Evolutionary conservation across 2,113 vertebrate genomes (phyloP).

Genomic region (Phoxinus phoxinus): DNA sequence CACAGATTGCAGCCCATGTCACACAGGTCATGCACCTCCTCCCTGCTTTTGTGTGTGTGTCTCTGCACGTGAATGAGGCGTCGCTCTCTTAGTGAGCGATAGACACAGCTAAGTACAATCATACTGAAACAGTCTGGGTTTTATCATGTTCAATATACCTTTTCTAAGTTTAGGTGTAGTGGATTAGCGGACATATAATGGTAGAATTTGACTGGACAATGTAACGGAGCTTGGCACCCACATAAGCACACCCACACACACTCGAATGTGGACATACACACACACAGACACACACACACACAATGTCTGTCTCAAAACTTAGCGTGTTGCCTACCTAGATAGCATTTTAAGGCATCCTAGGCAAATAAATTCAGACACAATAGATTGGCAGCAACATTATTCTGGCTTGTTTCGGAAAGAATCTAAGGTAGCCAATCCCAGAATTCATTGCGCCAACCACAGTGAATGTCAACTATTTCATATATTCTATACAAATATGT

Average conservation of each 20-base stretch:
- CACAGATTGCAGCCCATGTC: conserved; percentile 56
- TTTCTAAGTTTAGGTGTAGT: neutral
- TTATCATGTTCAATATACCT: neutral
- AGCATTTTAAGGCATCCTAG: neutral
- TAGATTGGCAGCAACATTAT: too few species aligned
- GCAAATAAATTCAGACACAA: neutral
- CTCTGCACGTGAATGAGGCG: neutral
- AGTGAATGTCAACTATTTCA: neutral
- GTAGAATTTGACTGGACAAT: neutral
- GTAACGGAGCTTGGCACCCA: conserved; percentile 24
- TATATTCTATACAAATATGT: neutral
- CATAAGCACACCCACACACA: conserved; percentile 44
- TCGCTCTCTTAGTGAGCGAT: neutral
- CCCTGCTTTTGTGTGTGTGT: conserved; percentile 36
- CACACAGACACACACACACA: too few species aligned
- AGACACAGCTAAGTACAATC: neutral
- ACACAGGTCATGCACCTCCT: conserved; percentile 35
- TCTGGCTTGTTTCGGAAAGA: too few species aligned
- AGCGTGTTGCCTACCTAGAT: neutral
- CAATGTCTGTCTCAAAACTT: neutral
- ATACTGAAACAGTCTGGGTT: neutral
- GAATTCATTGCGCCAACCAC: neutral
- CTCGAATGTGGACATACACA: neutral
- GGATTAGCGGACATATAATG: neutral
- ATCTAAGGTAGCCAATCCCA: neutral